Evolutionary conservation across 2,797 vertebrate genomes (phyloP).

Genomic region (Cuculus canorus): DNA sequence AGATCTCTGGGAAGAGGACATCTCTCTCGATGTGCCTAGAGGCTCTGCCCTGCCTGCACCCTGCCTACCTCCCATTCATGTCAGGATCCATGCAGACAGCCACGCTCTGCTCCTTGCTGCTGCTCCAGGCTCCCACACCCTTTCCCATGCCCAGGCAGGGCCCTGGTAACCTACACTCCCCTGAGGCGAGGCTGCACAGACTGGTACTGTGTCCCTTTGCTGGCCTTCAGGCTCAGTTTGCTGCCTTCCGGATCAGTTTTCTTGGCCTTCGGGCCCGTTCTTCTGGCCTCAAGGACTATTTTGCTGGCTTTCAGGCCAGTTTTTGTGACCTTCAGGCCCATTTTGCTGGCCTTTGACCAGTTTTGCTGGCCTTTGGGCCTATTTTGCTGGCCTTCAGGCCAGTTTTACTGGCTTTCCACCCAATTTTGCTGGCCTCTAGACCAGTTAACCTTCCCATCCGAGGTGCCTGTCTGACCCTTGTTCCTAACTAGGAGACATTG

Average conservation of each 20-base stretch:
- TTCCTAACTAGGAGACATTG: not conserved
- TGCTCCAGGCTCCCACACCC: not conserved
- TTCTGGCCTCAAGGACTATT: too few relatives aligned
- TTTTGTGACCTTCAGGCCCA: too few relatives aligned
- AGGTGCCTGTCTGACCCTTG: too few relatives aligned
- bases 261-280: too few relatives aligned
- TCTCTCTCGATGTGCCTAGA: accelerated
- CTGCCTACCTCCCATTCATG: too few relatives aligned
- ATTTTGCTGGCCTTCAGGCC: too few relatives aligned
- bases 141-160: not conserved
- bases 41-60: not conserved
- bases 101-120: not conserved
- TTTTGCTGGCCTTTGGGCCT: too few relatives aligned
- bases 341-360: too few relatives aligned
- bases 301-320: too few relatives aligned
- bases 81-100: not conserved
- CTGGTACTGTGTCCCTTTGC: not conserved
- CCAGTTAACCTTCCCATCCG: not conserved
- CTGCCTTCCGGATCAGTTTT: too few relatives aligned
- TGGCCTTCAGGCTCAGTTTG: too few relatives aligned
- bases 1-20: not conserved
- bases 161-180: accelerated
- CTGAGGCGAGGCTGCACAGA: accelerated
- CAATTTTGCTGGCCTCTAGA: not conserved
- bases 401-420: too few relatives aligned